Conservation (phyloP, 2,797 vertebrate species). For the Mormyrops boulengeri region DNA sequence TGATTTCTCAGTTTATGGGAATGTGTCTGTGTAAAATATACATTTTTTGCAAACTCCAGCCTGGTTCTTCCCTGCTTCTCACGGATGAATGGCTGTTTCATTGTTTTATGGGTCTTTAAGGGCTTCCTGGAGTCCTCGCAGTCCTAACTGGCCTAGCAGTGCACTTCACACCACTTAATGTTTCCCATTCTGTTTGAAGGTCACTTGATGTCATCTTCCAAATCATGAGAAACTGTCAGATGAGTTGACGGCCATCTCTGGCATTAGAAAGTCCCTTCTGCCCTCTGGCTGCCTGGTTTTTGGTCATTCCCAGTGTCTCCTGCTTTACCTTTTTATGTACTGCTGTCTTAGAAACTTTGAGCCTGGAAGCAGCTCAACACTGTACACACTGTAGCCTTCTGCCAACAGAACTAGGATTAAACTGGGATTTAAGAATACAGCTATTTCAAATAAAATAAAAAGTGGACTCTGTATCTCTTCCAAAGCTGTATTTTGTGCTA, state of each 20-base stretch:
- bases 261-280: neutral
- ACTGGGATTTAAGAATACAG: neutral
- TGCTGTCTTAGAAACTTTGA: neutral
- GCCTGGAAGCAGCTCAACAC: neutral
- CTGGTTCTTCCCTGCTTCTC: neutral
- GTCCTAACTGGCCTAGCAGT: neutral
- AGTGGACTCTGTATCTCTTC: too few relatives aligned
- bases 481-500: too few relatives aligned
- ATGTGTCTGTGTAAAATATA: neutral
- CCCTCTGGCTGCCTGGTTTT: neutral
- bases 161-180: neutral
- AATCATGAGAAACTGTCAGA: too few relatives aligned
- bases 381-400: neutral
- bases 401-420: neutral
- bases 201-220: neutral
- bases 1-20: neutral
- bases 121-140: neutral
- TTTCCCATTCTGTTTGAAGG: too few relatives aligned
- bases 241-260: neutral
- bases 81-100: neutral
- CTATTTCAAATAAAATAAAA: neutral
- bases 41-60: neutral
- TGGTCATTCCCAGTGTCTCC: neutral
- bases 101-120: neutral
- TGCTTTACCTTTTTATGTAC: neutral